Percentiles rank a stretch among this genome's conserved stretches.
These are phyloP conservation scores for Hyposoter didymator DNA, from an alignment of 2,888 invertebrate species.

Conservation along the genomic window DNA sequence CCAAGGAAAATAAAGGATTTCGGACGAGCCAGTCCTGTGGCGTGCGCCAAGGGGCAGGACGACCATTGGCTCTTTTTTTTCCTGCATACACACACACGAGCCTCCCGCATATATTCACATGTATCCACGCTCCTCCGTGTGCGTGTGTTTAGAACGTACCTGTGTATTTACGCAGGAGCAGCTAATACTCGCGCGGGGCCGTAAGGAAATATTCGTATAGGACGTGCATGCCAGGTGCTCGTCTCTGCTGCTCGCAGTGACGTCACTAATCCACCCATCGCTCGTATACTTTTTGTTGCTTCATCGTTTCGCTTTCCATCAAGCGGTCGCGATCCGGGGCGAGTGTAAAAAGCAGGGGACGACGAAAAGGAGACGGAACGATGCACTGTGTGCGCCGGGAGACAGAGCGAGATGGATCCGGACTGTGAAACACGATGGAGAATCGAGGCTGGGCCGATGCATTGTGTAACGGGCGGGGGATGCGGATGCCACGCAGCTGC, in stretches of 20 bases:
- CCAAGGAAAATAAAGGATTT: conserved; percentile 27
- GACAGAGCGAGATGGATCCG: conserved; percentile 56
- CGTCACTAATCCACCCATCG: conserved; percentile 83
- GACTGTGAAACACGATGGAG: conserved; percentile 36
- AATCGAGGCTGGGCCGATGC: conserved; percentile 71
- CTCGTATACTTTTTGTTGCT: conserved; percentile 66
- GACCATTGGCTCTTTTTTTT: conserved; percentile 55
- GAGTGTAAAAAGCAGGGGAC: conserved; percentile 54
- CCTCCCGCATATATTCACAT: neutral
- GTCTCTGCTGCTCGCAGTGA: conserved; percentile 79
- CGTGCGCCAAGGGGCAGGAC: conserved; percentile 51
- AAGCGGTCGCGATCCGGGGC: conserved; percentile 53
- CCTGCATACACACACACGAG: neutral
- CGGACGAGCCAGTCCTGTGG: conserved; percentile 52
- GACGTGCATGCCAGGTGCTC: conserved; percentile 80
- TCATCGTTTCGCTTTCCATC: conserved; percentile 62
- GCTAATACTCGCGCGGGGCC: conserved; percentile 14
- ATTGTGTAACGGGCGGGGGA: conserved; percentile 82
- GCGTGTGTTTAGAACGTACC: conserved; percentile 8
- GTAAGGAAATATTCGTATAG: conserved; percentile 28
- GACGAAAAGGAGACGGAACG: conserved; percentile 67
- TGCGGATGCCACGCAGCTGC: conserved; percentile 83
- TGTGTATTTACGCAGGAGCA: conserved; percentile 18
- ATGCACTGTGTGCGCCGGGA: conserved; percentile 67
- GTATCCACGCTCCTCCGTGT: neutral